A percentile compares a stretch with the other conserved stretches of the same genome.
Conservation (phyloP, 2,888 invertebrate genomes). For the Xestoiulus laeticollis region DNA sequence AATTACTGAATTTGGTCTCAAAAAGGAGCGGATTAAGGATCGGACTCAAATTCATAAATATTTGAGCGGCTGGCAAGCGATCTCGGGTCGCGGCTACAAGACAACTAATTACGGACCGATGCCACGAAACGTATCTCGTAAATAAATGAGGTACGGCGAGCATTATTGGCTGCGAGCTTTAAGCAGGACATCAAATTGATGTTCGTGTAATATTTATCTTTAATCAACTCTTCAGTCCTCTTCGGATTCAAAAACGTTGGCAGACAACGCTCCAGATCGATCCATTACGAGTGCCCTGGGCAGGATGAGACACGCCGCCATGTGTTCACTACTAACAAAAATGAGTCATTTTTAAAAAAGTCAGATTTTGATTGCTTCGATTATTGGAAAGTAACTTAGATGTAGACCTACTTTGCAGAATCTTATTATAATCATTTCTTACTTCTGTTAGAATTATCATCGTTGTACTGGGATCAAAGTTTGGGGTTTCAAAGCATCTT, state of each 20-base stretch:
- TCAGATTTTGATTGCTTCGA: too few species aligned
- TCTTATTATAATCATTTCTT: too few species aligned
- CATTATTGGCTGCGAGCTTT: not conserved
- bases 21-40: not conserved
- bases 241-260: not conserved
- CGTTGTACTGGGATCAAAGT: too few species aligned
- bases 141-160: not conserved
- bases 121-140: slow-evolving; percentile 21
- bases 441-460: too few species aligned
- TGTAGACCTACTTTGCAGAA: too few species aligned
- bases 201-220: slow-evolving; percentile 10
- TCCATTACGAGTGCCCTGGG: not conserved
- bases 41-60: not conserved
- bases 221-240: not conserved
- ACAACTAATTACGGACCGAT: not conserved
- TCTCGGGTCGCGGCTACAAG: not conserved
- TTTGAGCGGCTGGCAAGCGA: not conserved
- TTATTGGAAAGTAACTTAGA: too few species aligned
- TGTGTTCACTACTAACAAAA: too few species aligned
- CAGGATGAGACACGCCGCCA: not conserved
- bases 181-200: slow-evolving; percentile 17
- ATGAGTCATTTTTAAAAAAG: too few species aligned
- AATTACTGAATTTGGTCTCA: not conserved
- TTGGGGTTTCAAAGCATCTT: too few species aligned
- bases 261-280: not conserved